Evolutionary conservation across 2,888 invertebrate species (phyloP).

Genomic region (Hedychridium roseum): DNA sequence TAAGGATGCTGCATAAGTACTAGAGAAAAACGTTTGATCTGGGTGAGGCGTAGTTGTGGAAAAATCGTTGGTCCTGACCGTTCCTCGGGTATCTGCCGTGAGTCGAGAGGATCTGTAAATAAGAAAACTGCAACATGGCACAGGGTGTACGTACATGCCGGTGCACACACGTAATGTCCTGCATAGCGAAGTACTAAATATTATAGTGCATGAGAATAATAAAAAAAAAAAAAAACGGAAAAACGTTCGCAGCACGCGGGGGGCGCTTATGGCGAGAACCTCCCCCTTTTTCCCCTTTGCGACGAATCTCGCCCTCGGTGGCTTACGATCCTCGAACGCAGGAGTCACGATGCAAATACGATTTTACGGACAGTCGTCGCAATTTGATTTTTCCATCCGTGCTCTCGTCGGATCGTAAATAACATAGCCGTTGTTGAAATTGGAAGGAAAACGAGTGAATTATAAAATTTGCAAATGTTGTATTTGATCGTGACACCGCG

Average conservation of each 20-base stretch:
- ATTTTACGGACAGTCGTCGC: neutral
- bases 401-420: too few species aligned
- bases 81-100: too few species aligned
- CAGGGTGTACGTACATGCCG: constrained; percentile 44
- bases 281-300: constrained; percentile 35
- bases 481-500: too few species aligned
- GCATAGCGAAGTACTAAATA: constrained; percentile 40
- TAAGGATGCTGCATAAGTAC: too few species aligned
- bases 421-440: too few species aligned
- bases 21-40: too few species aligned
- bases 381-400: constrained; percentile 3
- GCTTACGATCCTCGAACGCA: constrained; percentile 13
- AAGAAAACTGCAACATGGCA: constrained; percentile 36
- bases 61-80: neutral
- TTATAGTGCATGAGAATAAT: constrained; percentile 41
- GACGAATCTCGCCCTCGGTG: constrained; percentile 33
- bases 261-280: constrained; percentile 23
- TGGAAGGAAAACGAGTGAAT: too few species aligned
- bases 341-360: constrained; percentile 4
- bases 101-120: constrained; percentile 35
- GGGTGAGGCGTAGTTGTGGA: too few species aligned
- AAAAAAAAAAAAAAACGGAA: constrained; percentile 15
- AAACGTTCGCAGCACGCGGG: constrained; percentile 31
- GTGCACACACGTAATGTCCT: constrained; percentile 49
- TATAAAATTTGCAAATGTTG: too few species aligned